Percentiles rank a stretch among this genome's conserved stretches.
These are phyloP conservation scores for Forficula auricularia DNA, from an alignment of 1,140 invertebrate genomes.

Conservation along the genomic window DNA sequence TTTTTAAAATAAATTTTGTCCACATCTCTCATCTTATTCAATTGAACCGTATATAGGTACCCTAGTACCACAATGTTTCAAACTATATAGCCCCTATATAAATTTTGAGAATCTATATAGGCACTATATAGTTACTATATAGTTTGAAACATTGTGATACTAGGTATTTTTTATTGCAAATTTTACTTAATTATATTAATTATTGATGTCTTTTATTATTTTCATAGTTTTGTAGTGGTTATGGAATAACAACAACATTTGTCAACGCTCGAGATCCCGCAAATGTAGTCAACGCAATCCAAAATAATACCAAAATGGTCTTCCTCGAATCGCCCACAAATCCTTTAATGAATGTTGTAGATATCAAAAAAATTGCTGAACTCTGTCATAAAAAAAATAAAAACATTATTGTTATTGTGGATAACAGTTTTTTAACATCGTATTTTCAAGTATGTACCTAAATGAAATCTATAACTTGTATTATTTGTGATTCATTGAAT, in stretches of 20 bases:
- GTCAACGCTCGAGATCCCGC: conserved; percentile 56
- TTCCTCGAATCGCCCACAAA: conserved; percentile 97
- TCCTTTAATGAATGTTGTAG: conserved; percentile 77
- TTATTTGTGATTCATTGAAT: neutral
- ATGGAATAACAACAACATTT: conserved; percentile 57
- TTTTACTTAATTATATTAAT: too few species aligned
- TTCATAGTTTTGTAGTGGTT: conserved; percentile 27
- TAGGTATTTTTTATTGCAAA: too few species aligned
- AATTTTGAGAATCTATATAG: too few species aligned
- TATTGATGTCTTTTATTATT: too few species aligned
- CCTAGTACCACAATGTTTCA: too few species aligned
- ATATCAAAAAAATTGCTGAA: conserved; percentile 60
- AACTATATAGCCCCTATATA: too few species aligned
- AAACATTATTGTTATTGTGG: conserved; percentile 72
- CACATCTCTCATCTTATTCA: too few species aligned
- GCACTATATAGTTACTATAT: too few species aligned
- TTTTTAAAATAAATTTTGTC: too few species aligned
- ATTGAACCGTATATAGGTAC: too few species aligned
- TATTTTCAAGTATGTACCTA: conserved; percentile 57
- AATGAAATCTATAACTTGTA: neutral
- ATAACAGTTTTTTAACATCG: conserved; percentile 91
- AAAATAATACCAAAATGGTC: conserved; percentile 78
- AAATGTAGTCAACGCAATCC: conserved; percentile 48
- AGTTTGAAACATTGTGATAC: too few species aligned
- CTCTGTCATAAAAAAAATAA: conserved; percentile 36